A percentile compares a stretch with the other conserved stretches of the same genome.
Conservation (phyloP, 2,797 vertebrate species). For the Scolopax bukidnonensis region DNA sequence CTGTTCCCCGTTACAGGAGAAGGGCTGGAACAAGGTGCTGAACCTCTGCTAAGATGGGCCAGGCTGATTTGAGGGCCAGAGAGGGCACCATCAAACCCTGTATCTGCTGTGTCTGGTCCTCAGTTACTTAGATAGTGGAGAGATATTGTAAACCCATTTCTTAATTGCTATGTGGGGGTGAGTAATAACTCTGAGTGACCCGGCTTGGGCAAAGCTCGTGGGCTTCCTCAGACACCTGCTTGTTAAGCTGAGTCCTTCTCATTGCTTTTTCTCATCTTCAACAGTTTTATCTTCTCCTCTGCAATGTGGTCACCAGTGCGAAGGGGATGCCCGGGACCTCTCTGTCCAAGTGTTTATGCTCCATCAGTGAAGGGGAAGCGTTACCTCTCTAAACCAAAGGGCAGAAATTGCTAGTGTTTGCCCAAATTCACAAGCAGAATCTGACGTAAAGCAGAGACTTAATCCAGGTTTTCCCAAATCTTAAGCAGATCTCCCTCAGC, state of each 20-base stretch:
- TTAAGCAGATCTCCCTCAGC: background rate
- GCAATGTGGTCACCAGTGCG: background rate
- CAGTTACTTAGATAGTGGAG: background rate
- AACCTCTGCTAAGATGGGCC: background rate
- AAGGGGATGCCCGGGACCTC: background rate
- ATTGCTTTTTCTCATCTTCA: background rate
- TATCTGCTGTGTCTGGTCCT: background rate
- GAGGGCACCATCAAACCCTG: background rate
- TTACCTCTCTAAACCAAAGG: background rate
- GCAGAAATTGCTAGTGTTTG: background rate
- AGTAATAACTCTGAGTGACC: background rate
- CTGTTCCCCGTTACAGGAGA: background rate
- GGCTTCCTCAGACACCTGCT: background rate
- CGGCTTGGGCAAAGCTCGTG: background rate
- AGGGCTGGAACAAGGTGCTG: background rate
- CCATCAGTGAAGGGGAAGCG: accelerated
- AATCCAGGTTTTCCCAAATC: background rate
- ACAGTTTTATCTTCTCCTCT: background rate
- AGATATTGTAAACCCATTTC: background rate
- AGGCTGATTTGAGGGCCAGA: background rate
- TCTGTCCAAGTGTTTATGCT: accelerated
- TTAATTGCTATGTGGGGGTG: background rate
- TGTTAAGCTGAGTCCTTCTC: background rate
- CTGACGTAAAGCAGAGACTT: background rate
- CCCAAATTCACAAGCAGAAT: background rate